Evolutionary conservation across 2,797 vertebrate species (phyloP), one percentile per base, ranked within the genome.

Genomic region (Xenentodon cancila): DNA sequence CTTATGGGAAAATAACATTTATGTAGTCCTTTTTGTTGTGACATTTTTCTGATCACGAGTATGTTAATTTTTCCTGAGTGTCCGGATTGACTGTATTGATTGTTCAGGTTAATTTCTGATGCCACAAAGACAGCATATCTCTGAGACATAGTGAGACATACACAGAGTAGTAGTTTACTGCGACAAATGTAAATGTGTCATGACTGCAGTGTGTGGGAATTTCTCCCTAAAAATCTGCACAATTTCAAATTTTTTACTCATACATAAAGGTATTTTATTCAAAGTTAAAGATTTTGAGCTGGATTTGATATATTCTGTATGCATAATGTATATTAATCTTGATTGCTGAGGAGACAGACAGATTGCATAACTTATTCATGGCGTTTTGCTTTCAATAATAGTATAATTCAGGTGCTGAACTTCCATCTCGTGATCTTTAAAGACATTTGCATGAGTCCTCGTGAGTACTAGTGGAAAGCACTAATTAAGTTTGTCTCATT

Each of bases 371-470:
- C 51, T 77, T 81, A 89, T 91, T 82, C 58, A 71, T 19, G 61
- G 53, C 86, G 54, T 84, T 82, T 65, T 47, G 85, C 76, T 72
- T 66, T 83, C 68, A 90, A 89, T 91, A 82, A 88, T 40, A 62
- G 42, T 73, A 19, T 86, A 88, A 90, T 85, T 85, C 7, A 60
- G 68, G 71, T 76, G 47, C 73, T 72, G 66, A 43, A 50, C 25
- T 65, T 80, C 20, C 34, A 75, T 86, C 89, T 87, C 40, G 76
- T 92, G 89, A 90, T 83, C 64, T 44, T 65, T 77, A 74, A 40
- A 78, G 67, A 58, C 64, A 34, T 54, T 55, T 63, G 43, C 58
- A 48, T 57, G 64, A 64, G 25, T 84, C 53, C 61, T 71, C 69
- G 64, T 77, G 83, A 79, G 70, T 37, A 40, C 51, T 34, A 51